A percentile compares a stretch with the other conserved stretches of the same genome.
These are phyloP conservation scores for Diabrotica undecimpunctata DNA, from an alignment of 1,140 invertebrate species.

Conservation along the genomic window DNA sequence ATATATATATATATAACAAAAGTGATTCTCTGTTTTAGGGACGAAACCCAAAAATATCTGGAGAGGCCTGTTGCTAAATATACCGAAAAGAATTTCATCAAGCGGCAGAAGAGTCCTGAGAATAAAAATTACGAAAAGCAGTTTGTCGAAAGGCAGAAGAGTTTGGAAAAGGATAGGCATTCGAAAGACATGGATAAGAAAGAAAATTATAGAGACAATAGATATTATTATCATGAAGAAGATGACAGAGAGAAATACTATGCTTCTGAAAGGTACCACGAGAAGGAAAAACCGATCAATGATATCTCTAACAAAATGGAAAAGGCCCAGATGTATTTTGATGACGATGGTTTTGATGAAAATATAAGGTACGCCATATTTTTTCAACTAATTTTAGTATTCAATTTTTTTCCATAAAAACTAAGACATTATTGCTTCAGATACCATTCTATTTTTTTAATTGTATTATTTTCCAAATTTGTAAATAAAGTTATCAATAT, in stretches of 20 bases:
- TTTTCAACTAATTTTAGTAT: no score
- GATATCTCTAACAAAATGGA: slow-evolving; percentile 9
- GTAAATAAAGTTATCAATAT: no score
- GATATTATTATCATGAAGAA: slow-evolving; percentile 22
- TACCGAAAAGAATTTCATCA: slow-evolving; percentile 35
- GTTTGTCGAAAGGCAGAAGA: slow-evolving; percentile 19
- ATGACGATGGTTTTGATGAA: slow-evolving; percentile 43
- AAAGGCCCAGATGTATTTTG: slow-evolving; percentile 33
- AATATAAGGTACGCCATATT: slow-evolving; percentile 28
- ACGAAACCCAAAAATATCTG: slow-evolving; percentile 33
- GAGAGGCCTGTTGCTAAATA: slow-evolving; percentile 37
- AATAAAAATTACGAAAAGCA: slow-evolving; percentile 24
- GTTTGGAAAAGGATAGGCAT: slow-evolving; percentile 27
- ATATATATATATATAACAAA: no score
- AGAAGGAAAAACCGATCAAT: slow-evolving; percentile 18
- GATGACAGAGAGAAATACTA: slow-evolving; percentile 20
- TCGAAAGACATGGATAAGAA: slow-evolving; percentile 19
- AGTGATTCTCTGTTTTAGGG: neutral
- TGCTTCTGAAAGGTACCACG: slow-evolving; percentile 13
- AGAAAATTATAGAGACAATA: slow-evolving; percentile 16
- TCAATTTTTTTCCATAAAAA: no score
- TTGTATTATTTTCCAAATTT: no score
- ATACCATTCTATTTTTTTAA: no score
- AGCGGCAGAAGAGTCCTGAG: slow-evolving; percentile 37
- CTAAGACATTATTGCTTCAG: no score